Conservation (phyloP, 2,797 vertebrate genomes). For the Tiaroga cobitis region DNA sequence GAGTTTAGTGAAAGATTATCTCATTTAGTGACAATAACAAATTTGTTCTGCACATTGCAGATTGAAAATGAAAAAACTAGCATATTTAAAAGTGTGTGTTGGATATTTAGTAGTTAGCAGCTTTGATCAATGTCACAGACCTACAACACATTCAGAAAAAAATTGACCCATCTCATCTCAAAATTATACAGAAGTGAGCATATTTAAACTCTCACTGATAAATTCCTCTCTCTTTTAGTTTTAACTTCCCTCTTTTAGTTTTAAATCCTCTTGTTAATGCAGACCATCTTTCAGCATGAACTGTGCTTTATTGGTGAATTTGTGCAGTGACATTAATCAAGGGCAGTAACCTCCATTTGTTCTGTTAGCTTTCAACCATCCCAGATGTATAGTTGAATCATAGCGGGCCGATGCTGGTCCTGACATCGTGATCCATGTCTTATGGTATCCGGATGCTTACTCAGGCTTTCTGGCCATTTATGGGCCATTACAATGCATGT, state of each 20-base stretch:
- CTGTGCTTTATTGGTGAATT: background rate
- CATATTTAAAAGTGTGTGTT: background rate
- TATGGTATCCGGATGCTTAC: conserved; percentile 43
- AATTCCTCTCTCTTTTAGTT: conserved; percentile 7
- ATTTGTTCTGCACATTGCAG: background rate
- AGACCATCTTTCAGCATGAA: background rate
- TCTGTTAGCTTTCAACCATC: background rate
- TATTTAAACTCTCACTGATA: conserved; percentile 15
- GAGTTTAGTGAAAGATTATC: background rate
- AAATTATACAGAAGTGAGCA: background rate
- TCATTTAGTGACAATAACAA: background rate
- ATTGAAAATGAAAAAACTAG: background rate
- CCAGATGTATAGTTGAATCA: conserved; percentile 37
- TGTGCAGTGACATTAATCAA: conserved; percentile 16
- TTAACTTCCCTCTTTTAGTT: conserved; percentile 23
- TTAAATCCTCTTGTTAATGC: conserved; percentile 8
- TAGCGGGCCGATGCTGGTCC: background rate
- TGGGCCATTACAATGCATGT: conserved; percentile 54
- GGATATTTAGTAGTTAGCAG: conserved; percentile 27
- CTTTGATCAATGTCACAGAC: conserved; percentile 7
- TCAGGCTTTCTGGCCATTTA: conserved; percentile 57
- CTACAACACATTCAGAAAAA: background rate
- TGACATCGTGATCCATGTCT: conserved; percentile 53
- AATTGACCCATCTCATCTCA: background rate
- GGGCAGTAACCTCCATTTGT: background rate